Base-by-base conservation (phyloP, 2,797 vertebrate species). In the Scomberomorus guttatus region DNA sequence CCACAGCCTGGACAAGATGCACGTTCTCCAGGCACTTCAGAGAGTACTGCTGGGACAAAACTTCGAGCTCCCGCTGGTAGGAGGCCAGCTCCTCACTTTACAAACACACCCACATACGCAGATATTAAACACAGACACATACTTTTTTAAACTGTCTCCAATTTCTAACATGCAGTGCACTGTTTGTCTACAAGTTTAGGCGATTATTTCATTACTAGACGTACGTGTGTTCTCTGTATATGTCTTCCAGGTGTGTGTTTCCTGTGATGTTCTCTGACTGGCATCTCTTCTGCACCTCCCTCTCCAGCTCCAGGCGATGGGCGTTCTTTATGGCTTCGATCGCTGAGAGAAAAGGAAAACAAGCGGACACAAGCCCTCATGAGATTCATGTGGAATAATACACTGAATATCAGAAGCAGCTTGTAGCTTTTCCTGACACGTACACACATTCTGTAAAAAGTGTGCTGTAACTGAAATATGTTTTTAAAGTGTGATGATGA, bases 1-100 rank as follows among this genome's bases (percentile, higher is more conserved):
- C 94, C 90, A 95, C 73, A 4, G 92, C 92, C 88, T 95, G 93
- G 52, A 87, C 83, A 0, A 95, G 87, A 46, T 94, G 94, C 1
- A 82, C 64, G 39, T 89, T 93, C 89, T 96, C 95, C 86, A 95
- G 84, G 82, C 91, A 95, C 88, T 94, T 94, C 46, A 95, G 88
- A 0, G 90, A 93, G 65, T 91, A 95, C 90, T 95, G 93, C 84
- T 94, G 89, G 6, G 94, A 95, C 80, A 96, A 54, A 59, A 87
- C 94, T 57, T 93, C 87, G 1, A 96, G 89, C 86, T 96, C 94
- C 79, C 87, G 87, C 76, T 93, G 90, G 62, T 62, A 82, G 24
- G 93, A 94, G 17, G 82, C 85, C 91, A 95, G 75, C 90, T 95
- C 95, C 90, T 95, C 94, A 1, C 95, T 95, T 6, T 4, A 61